Evolutionary conservation across 2,888 invertebrate genomes (phyloP).

Genomic region (Limulus polyphemus): DNA sequence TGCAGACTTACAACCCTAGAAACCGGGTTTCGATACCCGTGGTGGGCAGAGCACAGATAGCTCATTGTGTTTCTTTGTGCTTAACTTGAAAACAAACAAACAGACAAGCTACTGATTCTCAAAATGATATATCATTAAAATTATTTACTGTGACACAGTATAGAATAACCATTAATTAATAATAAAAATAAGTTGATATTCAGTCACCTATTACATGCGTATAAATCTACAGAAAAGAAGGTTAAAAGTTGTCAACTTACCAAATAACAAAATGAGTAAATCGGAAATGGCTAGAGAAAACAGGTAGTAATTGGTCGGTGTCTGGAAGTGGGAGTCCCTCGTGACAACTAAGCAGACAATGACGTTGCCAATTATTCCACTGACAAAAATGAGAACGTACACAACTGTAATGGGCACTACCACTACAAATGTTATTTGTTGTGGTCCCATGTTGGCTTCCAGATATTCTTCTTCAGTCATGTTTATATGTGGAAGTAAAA

Average conservation of each 20-base stretch:
- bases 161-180: too few species aligned
- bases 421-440: constrained; percentile 44
- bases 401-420: constrained; percentile 13
- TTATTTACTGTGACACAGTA: too few species aligned
- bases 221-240: neutral
- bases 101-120: too few species aligned
- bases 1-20: too few species aligned
- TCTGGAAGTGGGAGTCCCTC: constrained; percentile 50
- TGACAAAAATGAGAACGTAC: constrained; percentile 11
- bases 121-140: too few species aligned
- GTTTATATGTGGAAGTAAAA: constrained; percentile 11
- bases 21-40: too few species aligned
- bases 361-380: constrained; percentile 12
- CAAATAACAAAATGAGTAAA: constrained; percentile 61
- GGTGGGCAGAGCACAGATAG: too few species aligned
- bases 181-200: too few species aligned
- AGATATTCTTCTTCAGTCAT: constrained; percentile 19
- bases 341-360: constrained; percentile 14
- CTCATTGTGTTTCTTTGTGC: too few species aligned
- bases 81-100: too few species aligned
- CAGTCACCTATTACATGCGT: too few species aligned
- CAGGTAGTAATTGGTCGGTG: constrained; percentile 81
- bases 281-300: constrained; percentile 80
- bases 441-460: constrained; percentile 42
- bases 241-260: constrained; percentile 43